Percentiles rank a stretch among this genome's conserved stretches.
phyloP scores from a whole-genome alignment of 1,140 invertebrate genomes.

The Halyomorpha halys region DNA sequence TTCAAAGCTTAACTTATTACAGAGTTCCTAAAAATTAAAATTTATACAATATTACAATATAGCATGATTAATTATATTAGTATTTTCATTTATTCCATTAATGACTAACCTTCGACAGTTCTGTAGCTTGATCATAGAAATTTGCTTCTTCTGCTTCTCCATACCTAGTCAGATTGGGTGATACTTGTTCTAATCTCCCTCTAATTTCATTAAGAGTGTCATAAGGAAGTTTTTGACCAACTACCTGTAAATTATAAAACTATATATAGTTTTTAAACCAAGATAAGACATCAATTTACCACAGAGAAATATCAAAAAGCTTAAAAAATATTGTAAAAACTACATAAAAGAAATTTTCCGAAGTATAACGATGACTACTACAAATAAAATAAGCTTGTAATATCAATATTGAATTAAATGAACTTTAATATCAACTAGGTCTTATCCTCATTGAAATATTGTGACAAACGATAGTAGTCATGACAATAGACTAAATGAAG shows the following conservation, averaged over 20 bases:
- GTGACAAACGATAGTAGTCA: too few relatives aligned
- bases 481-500: too few relatives aligned
- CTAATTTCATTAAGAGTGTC: constrained; percentile 80
- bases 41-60: neutral
- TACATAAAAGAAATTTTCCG: too few relatives aligned
- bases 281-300: neutral
- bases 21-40: neutral
- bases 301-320: constrained; percentile 3
- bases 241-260: constrained; percentile 46
- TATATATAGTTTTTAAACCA: constrained; percentile 7
- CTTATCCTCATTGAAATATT: too few relatives aligned
- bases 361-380: neutral
- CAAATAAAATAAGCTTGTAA: too few relatives aligned
- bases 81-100: constrained; percentile 11
- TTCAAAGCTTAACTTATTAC: constrained; percentile 42
- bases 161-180: constrained; percentile 78
- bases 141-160: constrained; percentile 73
- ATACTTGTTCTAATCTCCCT: constrained; percentile 66
- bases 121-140: constrained; percentile 64
- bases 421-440: too few relatives aligned
- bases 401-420: too few relatives aligned
- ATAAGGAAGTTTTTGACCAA: constrained; percentile 75
- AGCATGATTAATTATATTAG: neutral
- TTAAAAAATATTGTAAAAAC: too few relatives aligned
- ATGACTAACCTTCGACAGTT: constrained; percentile 50